Conservation (phyloP, 2,797 vertebrate species). For the Acrocephalus scirpaceus region DNA sequence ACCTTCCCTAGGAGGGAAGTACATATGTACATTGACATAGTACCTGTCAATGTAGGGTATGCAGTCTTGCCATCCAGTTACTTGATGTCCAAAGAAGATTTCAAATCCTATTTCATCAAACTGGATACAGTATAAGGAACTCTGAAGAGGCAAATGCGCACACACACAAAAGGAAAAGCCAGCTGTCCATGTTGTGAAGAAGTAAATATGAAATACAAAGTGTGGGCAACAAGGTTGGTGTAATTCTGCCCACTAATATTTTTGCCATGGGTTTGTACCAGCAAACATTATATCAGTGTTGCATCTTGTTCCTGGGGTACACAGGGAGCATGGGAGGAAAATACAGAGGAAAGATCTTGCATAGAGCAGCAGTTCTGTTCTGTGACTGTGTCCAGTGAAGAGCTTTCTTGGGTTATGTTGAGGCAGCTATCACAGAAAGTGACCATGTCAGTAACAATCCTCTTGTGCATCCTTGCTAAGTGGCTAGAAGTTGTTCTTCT, state of each 20-base stretch:
- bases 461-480: not conserved
- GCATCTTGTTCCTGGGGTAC: not conserved
- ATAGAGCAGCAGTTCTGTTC: fast-evolving
- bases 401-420: not conserved
- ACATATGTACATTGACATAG: too few species aligned
- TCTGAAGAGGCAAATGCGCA: not conserved
- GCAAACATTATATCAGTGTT: not conserved
- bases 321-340: not conserved
- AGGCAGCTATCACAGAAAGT: not conserved
- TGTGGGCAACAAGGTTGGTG: not conserved
- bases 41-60: not conserved
- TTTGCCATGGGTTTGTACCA: not conserved
- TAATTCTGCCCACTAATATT: not conserved
- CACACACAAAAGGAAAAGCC: not conserved
- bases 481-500: not conserved
- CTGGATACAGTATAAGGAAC: not conserved
- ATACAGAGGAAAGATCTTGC: not conserved
- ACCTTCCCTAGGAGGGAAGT: not conserved
- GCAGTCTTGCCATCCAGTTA: not conserved
- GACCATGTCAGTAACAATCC: not conserved
- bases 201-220: not conserved
- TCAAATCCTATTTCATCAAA: not conserved
- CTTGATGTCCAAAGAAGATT: not conserved
- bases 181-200: not conserved
- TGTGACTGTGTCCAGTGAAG: not conserved